Percentiles rank a stretch among this genome's conserved stretches.
phyloP scores from a whole-genome alignment of 1,140 invertebrate genomes.

The Brachionus rubens region DNA sequence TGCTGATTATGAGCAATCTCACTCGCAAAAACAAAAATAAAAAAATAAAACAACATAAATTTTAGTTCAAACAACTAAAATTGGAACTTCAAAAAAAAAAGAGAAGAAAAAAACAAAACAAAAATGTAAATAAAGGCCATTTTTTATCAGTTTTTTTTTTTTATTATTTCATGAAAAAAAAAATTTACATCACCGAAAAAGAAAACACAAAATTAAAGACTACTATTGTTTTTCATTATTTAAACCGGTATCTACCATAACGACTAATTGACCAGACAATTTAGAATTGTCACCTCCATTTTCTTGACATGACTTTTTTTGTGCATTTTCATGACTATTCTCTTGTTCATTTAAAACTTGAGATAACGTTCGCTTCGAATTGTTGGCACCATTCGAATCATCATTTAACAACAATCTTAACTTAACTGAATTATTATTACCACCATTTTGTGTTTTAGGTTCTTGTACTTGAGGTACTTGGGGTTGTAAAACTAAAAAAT shows the following conservation, averaged over 20 bases:
- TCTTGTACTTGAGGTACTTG: not conserved
- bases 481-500: constrained; percentile 21
- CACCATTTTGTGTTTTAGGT: not conserved
- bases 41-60: too few species aligned
- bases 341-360: not conserved
- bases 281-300: constrained; percentile 8
- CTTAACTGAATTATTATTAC: constrained; percentile 29
- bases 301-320: constrained; percentile 3
- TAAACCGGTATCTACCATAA: not conserved
- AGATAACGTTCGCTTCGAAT: constrained; percentile 10
- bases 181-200: constrained; percentile 28
- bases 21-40: not conserved
- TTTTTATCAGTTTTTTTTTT: not conserved
- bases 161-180: too few species aligned
- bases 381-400: not conserved
- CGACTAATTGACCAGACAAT: not conserved
- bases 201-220: too few species aligned
- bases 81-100: constrained; percentile 21
- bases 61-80: constrained; percentile 32
- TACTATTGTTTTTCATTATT: too few species aligned
- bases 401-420: constrained; percentile 35
- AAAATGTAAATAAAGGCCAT: constrained; percentile 1
- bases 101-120: too few species aligned
- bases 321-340: not conserved
- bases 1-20: constrained; percentile 21